Evolutionary conservation across 2,888 invertebrate genomes (phyloP).

Genomic region (Holacanthella duospinosa): DNA sequence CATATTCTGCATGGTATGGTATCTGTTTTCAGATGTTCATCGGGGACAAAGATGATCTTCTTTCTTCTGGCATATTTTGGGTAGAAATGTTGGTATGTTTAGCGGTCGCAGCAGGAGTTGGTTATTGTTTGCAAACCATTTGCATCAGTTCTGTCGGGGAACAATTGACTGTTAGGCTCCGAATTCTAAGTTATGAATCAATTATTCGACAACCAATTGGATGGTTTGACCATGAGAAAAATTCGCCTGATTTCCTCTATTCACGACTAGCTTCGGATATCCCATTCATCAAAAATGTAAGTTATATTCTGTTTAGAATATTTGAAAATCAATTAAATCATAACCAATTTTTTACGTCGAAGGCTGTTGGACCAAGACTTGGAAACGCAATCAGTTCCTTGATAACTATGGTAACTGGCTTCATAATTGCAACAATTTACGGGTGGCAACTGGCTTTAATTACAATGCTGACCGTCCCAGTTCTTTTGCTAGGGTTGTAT

Average conservation of each 20-base stretch:
- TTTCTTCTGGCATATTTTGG: not conserved
- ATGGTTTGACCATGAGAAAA: constrained; percentile 38
- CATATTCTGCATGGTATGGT: no score
- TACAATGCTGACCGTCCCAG: not conserved
- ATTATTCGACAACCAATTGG: constrained; percentile 41
- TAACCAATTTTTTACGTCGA: constrained; percentile 4
- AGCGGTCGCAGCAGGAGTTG: not conserved
- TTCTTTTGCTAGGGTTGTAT: not conserved
- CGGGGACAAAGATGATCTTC: not conserved
- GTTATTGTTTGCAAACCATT: not conserved
- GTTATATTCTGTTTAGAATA: no score
- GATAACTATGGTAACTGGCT: not conserved
- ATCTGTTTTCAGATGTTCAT: not conserved
- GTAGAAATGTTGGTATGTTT: constrained; percentile 20
- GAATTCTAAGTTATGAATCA: constrained; percentile 36
- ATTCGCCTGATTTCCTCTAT: constrained; percentile 38
- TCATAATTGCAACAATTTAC: not conserved
- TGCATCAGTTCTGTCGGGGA: not conserved
- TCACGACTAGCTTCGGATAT: constrained; percentile 38
- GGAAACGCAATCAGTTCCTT: not conserved
- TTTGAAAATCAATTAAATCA: no score
- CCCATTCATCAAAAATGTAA: constrained; percentile 39
- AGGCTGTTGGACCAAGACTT: not conserved
- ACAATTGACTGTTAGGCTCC: constrained; percentile 22
- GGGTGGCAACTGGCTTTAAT: not conserved